Evolutionary conservation across 2,113 vertebrate species (phyloP), one percentile per base, ranked within the genome.

Genomic region (Eidolon helvum): DNA sequence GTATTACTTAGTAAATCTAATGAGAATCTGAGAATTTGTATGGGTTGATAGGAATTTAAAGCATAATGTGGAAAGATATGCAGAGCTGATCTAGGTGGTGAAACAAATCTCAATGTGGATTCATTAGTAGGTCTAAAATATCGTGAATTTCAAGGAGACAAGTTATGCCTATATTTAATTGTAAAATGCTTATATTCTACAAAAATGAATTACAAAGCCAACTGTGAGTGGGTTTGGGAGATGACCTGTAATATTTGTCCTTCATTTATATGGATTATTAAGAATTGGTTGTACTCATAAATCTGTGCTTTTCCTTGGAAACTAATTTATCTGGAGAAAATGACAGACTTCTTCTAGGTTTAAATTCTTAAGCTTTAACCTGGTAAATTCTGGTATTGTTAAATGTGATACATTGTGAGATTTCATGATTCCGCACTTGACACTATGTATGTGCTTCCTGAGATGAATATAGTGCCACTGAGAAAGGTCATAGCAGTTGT

Each of bases 131-230:
- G 33, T 79, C 24, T 88, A 72, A 80, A 96, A 86, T 94, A 75
- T 65, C 82, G 26, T 82, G 78, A 91, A 72, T 91, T 83, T 91
- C 28, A 77, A 68, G 50, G 87, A 19, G 61, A 55, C 22, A 80
- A 28, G 24, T 77, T 90, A 61, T 71, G 40, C 26, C n/a, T 59
- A 0, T 80, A 66, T 90, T 96, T 91, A 95, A 91, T 63, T 63
- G 48, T 90, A 66, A 91, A 89, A 68, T 90, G 26, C 18, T 71
- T 96, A n/a, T 83, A 87, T 66, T 96, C 35, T 77, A 15, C 35
- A 90, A 89, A 90, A 72, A 91, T 82, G 35, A 11, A 95, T 78
- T 87, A 69, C 45, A 89, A 87, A 95, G 43, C 28, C 61, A 96
- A 72, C 82, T 85, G 50, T 30, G 24, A 96, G 14, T 71, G n/a